Evolutionary conservation across 2,888 invertebrate species (phyloP).

Genomic region (Cheilosia variabilis): DNA sequence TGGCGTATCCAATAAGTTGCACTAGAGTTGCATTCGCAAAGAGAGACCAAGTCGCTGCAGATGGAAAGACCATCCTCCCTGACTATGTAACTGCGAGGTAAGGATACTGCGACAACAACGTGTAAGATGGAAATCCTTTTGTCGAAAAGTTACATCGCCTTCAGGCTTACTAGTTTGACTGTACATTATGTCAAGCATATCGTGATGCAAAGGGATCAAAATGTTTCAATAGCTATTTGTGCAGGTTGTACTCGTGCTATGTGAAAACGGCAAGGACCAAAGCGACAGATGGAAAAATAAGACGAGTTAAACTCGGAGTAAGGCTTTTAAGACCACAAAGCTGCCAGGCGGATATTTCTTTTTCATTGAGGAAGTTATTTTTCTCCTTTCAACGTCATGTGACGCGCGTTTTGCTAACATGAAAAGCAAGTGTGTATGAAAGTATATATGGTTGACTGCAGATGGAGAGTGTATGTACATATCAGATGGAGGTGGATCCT

Average conservation of each 20-base stretch:
- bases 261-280: conserved; percentile 38
- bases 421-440: conserved; percentile 19
- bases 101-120: conserved; percentile 47
- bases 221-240: conserved; percentile 74
- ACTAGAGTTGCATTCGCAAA: conserved; percentile 24
- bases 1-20: conserved; percentile 38
- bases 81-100: conserved; percentile 27
- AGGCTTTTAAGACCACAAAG: conserved; percentile 61
- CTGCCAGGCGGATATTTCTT: conserved; percentile 50
- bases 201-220: conserved; percentile 69
- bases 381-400: not conserved
- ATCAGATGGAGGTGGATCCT: conserved; percentile 47
- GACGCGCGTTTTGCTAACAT: conserved; percentile 27
- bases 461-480: conserved; percentile 36
- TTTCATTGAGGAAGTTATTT: conserved; percentile 30
- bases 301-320: conserved; percentile 50
- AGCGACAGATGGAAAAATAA: not conserved
- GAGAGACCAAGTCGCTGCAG: not conserved
- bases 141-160: conserved; percentile 69
- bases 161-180: conserved; percentile 20
- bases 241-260: conserved; percentile 41
- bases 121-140: conserved; percentile 71
- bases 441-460: conserved; percentile 51
- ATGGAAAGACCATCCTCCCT: conserved; percentile 25
- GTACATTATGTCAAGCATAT: conserved; percentile 22